Base-by-base conservation (phyloP, 2,113 vertebrate genomes). In the Alouatta palliata region DNA sequence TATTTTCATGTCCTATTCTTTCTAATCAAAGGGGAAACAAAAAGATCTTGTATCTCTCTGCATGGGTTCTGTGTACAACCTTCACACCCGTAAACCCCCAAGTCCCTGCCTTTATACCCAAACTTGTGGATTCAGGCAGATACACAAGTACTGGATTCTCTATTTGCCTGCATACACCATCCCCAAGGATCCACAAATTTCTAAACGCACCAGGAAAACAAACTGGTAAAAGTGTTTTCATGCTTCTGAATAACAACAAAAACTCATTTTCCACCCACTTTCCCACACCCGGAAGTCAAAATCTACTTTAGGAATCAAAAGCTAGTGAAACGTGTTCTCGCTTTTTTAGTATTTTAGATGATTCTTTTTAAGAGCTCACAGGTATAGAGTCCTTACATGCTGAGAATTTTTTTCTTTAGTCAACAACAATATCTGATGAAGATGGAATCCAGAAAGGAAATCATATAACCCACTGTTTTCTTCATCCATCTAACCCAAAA, bases 241-340 rank as follows among this genome's bases (percentile, higher is more conserved):
- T 81, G 7, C 40, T 43, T 79, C 32, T 83, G 25, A 92, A 76
- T 25, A 89, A 19, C 32, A 70, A 87, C 54, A 45, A 40, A 40
- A 84, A 70, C 61, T 90, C n/a, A 73, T 56, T 85, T 90, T 45
- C 58, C 47, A 93, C 37, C 30, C 21, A 81, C 25, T 49, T 23
- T 94, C 52, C 25, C 20, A 85, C 10, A 97, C 43, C 21, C 47
- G 66, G 3, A 91, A 54, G 47, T 87, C 80, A 85, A 94, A 95
- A 61, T 68, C 77, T 81, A 71, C 64, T 77, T 92, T 49, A 61
- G 45, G 37, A 92, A 95, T 43, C 43, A 87, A 90, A 97, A 86
- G 47, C 47, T 93, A 30, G 71, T 32, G 45, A 71, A 81, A 90
- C 19, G 87, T 4, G 23, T n/a, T 88, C 47, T 68, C 20, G 9